Conservation (phyloP, 2,797 vertebrate species). For the Pangasius krempfi region DNA sequence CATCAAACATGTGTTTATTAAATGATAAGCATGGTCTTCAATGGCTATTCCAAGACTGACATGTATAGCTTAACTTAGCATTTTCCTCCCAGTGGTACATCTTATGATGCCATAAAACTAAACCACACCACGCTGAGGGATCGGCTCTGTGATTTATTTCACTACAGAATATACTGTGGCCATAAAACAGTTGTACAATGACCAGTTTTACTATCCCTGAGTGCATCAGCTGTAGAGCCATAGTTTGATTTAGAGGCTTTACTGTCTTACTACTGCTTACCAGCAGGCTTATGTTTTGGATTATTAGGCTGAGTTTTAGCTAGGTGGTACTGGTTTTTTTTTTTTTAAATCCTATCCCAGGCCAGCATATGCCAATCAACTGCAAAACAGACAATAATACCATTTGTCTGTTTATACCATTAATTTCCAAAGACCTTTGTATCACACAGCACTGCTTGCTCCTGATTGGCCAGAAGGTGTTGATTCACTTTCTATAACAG, state of each 20-base stretch:
- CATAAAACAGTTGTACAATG: slow-evolving; percentile 47
- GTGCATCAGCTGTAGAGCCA: slow-evolving; percentile 28
- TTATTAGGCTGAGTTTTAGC: not conserved
- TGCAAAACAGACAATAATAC: not conserved
- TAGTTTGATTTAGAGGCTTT: slow-evolving; percentile 19
- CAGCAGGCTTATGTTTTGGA: not conserved
- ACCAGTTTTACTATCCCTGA: slow-evolving; percentile 32
- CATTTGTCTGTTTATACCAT: not conserved
- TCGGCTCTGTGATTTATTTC: slow-evolving; percentile 51
- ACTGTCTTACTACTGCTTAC: slow-evolving; percentile 8
- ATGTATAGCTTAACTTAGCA: not conserved
- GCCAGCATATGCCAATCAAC: not conserved
- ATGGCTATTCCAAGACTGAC: slow-evolving; percentile 2
- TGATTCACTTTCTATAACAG: not conserved
- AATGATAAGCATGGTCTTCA: slow-evolving; percentile 27
- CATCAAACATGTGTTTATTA: slow-evolving; percentile 2
- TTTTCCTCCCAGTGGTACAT: not conserved
- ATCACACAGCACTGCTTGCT: not conserved
- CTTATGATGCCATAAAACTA: slow-evolving; percentile 47
- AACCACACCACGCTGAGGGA: slow-evolving; percentile 46
- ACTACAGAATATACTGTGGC: slow-evolving; percentile 51
- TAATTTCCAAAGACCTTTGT: not conserved
- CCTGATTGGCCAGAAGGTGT: not conserved
- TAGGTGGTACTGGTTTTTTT: not conserved
- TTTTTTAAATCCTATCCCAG: not conserved